These are phyloP conservation scores for Chlamydotis undulata DNA, from an alignment of 2,113 vertebrate species.

Conservation along the genomic window DNA sequence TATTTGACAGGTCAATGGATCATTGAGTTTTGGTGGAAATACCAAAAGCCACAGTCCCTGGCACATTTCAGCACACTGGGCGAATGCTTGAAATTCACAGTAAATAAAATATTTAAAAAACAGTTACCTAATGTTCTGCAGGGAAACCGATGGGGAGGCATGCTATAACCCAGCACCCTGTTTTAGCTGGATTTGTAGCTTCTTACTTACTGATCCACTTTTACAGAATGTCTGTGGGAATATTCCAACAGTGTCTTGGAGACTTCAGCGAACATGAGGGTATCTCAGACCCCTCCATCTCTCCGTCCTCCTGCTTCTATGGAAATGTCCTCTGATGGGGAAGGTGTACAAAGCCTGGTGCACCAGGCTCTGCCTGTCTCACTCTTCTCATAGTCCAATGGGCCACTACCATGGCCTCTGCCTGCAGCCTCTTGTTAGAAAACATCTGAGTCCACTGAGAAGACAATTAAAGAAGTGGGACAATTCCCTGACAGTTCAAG, in stretches of 20 bases:
- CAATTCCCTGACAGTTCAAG: background rate
- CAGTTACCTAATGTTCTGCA: conserved; percentile 36
- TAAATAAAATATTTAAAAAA: conserved; percentile 63
- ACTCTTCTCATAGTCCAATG: background rate
- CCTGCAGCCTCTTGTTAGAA: background rate
- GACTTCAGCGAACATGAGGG: background rate
- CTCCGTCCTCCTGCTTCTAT: background rate
- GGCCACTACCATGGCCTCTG: background rate
- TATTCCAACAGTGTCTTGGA: background rate
- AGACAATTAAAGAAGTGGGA: background rate
- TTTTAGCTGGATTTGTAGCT: background rate
- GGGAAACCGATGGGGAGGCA: background rate
- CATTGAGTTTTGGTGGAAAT: conserved; percentile 27
- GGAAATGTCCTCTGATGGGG: background rate
- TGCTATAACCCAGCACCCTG: background rate
- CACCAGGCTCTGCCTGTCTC: background rate
- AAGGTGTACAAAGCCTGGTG: background rate
- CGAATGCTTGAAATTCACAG: conserved; percentile 50
- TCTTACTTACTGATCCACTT: background rate
- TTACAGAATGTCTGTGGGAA: background rate
- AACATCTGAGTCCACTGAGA: background rate
- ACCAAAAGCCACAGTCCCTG: conserved; percentile 30
- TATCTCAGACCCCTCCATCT: background rate
- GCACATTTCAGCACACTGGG: background rate
- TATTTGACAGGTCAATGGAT: conserved; percentile 61